Base-by-base conservation (phyloP, 2,888 invertebrate species). In the Hypomecis punctinalis region DNA sequence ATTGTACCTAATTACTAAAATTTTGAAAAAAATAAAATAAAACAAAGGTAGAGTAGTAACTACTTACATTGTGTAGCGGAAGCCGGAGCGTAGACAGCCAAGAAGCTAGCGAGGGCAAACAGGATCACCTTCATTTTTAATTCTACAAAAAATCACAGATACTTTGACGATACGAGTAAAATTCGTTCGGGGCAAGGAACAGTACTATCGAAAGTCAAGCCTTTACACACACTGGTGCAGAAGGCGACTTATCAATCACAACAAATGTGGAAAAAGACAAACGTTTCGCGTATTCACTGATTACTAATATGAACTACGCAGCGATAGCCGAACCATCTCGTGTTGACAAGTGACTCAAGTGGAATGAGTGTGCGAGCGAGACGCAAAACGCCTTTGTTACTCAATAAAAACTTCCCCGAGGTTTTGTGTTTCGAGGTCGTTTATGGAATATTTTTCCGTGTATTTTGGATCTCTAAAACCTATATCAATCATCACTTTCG, bases 201-300 rank as follows among this genome's bases (percentile, higher is more conserved):
- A 83, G 81, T 81, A 79, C 83, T 83, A 79, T 76, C 80, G 76
- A 76, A 83, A 88, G 88, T 86, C 93, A 91, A 86, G 95, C 97
- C 97, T 97, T 97, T 97, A 97, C 96, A 96, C 97, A 93, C 97
- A 97, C 97, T 97, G 97, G 97, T 94, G 96, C 94, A 97, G 97
- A 97, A 97, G 97, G 96, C 95, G 93, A 94, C 94, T 89, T 86
- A 84, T 83, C 82, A 85, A 84, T 79, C 75, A 69, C 80, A 82
- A 84, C 80, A 83, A 80, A 84, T 80, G 48, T 80, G 74, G 75
- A 77, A 80, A 83, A 81, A 84, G 81, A 83, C 80, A 72, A 74
- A 78, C 79, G 82, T 81, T 80, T 79, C 78, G 75, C 76, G 75
- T 75, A 76, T 35, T 35, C 55, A 33, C 55, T 37, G 76, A 82